Conservation (phyloP, 53 echinoderm and acorn worm species). For the Holothuria leucospilota region DNA sequence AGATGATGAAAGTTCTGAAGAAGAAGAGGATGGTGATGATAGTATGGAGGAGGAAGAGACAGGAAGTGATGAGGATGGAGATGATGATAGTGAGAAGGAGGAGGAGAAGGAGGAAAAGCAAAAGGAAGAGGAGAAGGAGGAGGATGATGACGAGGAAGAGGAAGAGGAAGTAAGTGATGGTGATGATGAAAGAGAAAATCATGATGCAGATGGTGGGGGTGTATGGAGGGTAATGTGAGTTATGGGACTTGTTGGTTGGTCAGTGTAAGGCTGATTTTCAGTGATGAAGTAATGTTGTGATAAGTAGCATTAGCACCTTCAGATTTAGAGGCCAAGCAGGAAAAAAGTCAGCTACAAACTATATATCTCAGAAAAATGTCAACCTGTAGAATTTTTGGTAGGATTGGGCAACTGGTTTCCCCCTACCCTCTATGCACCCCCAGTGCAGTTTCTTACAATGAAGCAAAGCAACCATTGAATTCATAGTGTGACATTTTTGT, state of each 20-base stretch:
- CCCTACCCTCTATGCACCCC: too few species aligned
- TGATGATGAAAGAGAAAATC: background rate
- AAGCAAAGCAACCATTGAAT: too few species aligned
- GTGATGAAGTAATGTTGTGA: background rate
- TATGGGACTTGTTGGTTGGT: background rate
- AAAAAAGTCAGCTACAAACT: too few species aligned
- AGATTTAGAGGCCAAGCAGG: too few species aligned
- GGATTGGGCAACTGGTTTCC: too few species aligned
- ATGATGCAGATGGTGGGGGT: background rate
- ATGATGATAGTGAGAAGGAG: conserved; percentile 10
- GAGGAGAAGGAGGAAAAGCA: conserved; percentile 16
- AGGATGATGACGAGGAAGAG: conserved; percentile 11
- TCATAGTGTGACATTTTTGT: too few species aligned
- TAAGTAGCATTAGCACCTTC: background rate
- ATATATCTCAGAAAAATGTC: too few species aligned
- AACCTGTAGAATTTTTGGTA: too few species aligned
- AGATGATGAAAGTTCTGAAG: background rate
- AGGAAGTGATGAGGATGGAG: conserved; percentile 27
- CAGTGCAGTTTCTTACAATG: too few species aligned
- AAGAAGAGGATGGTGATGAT: conserved; percentile 39
- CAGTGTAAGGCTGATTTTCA: background rate
- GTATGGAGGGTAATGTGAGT: background rate
- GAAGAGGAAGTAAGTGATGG: conserved; percentile 40
- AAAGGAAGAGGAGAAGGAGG: conserved; percentile 4
- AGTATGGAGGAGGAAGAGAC: conserved; percentile 34